A percentile compares a stretch with the other conserved stretches of the same genome.
These are phyloP conservation scores for Elgaria multicarinata DNA, from an alignment of 2,113 vertebrate species.

Conservation along the genomic window DNA sequence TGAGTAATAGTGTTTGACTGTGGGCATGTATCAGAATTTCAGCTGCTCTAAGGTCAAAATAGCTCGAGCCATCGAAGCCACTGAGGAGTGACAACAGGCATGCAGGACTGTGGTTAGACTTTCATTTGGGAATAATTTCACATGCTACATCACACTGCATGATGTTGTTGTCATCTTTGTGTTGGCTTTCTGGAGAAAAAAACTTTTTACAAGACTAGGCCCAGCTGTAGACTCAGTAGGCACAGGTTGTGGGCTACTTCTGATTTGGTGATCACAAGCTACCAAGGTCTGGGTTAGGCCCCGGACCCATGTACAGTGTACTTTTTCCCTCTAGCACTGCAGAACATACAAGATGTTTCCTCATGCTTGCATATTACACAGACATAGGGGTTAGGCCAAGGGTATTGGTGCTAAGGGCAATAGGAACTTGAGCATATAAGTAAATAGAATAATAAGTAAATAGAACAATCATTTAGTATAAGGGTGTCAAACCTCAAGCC, in stretches of 20 bases:
- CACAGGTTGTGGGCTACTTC: not conserved
- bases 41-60: no score
- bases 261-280: no score
- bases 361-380: not conserved
- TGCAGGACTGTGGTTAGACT: not conserved
- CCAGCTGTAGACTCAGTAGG: not conserved
- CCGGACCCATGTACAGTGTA: not conserved
- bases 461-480: not conserved
- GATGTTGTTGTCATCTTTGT: not conserved
- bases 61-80: not conserved
- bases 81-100: not conserved
- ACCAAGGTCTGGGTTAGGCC: not conserved
- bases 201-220: not conserved
- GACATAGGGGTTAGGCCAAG: not conserved
- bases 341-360: not conserved
- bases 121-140: not conserved
- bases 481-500: no score
- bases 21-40: not conserved
- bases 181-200: not conserved
- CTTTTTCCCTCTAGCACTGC: not conserved
- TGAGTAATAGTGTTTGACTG: not conserved
- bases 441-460: not conserved
- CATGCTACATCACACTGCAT: not conserved
- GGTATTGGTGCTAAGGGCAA: not conserved
- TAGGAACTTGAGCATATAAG: not conserved